These are phyloP conservation scores for Gadopsis marmoratus DNA, from an alignment of 2,797 vertebrate species.

Conservation along the genomic window DNA sequence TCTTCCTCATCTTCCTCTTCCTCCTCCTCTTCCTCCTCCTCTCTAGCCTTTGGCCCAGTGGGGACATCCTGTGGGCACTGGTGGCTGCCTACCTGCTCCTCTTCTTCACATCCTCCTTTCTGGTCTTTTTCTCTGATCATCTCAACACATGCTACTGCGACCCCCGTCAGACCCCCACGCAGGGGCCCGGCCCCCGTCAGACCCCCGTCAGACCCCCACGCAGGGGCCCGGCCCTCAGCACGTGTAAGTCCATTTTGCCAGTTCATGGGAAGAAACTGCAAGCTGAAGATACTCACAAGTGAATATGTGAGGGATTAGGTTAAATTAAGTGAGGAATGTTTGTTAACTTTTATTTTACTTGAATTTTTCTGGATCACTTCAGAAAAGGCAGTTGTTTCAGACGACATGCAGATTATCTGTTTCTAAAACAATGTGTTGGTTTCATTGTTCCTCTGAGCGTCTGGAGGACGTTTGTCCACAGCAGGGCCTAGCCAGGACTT, in stretches of 20 bases:
- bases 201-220: too few species aligned
- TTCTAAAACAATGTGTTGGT: neutral
- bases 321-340: neutral
- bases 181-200: constrained; percentile 71
- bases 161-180: constrained; percentile 76
- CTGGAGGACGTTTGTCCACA: too few species aligned
- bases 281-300: neutral
- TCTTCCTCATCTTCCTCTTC: constrained; percentile 70
- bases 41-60: constrained; percentile 79
- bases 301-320: neutral
- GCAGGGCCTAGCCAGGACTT: too few species aligned
- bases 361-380: neutral
- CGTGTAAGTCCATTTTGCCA: constrained; percentile 69
- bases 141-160: constrained; percentile 38
- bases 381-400: neutral
- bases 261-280: constrained; percentile 6
- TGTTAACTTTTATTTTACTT: neutral
- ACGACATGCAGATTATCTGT: neutral
- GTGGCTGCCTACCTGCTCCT: constrained; percentile 82
- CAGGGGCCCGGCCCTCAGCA: constrained; percentile 68
- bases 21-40: constrained; percentile 70
- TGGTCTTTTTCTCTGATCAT: constrained; percentile 81
- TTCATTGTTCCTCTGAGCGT: neutral
- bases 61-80: constrained; percentile 82
- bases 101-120: constrained; percentile 84